A percentile compares a stretch with the other conserved stretches of the same genome.
Conservation (phyloP, 2,888 invertebrate genomes). For the Trichopria drosophilae region DNA sequence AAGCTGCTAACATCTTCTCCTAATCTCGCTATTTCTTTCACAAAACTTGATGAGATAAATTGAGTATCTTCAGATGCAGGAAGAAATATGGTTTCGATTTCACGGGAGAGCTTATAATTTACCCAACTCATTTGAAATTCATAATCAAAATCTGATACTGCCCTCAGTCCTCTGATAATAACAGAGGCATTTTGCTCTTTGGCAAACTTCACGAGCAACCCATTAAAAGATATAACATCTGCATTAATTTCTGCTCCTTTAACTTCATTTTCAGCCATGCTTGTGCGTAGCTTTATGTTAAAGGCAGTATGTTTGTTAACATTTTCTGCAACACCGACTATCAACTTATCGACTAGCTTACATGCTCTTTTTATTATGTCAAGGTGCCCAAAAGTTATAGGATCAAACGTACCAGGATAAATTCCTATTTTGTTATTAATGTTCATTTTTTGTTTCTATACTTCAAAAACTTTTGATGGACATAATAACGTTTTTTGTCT, state of each 20-base stretch:
- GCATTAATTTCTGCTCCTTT: slow-evolving; percentile 11
- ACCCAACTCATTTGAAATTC: slow-evolving; percentile 22
- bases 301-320: slow-evolving; percentile 10
- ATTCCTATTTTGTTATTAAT: slow-evolving; percentile 11
- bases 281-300: slow-evolving; percentile 3
- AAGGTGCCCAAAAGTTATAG: slow-evolving; percentile 17
- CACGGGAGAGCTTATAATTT: slow-evolving; percentile 19
- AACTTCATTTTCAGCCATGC: slow-evolving; percentile 13
- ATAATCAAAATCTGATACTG: slow-evolving; percentile 23
- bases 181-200: slow-evolving; percentile 19
- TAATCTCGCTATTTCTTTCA: slow-evolving; percentile 25
- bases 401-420: slow-evolving; percentile 19
- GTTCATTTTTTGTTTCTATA: slow-evolving; percentile 18
- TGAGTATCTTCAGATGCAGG: slow-evolving; percentile 20
- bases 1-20: slow-evolving; percentile 20
- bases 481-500: slow-evolving; percentile 19
- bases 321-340: slow-evolving; percentile 13
- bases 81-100: slow-evolving; percentile 24
- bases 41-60: slow-evolving; percentile 22
- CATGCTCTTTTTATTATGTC: slow-evolving; percentile 14
- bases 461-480: slow-evolving; percentile 20
- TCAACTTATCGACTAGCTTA: slow-evolving; percentile 15
- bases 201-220: slow-evolving; percentile 17
- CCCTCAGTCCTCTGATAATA: slow-evolving; percentile 21
- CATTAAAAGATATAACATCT: slow-evolving; percentile 19